Conservation (phyloP, 2,113 vertebrate species). For the Malurus elegans region DNA sequence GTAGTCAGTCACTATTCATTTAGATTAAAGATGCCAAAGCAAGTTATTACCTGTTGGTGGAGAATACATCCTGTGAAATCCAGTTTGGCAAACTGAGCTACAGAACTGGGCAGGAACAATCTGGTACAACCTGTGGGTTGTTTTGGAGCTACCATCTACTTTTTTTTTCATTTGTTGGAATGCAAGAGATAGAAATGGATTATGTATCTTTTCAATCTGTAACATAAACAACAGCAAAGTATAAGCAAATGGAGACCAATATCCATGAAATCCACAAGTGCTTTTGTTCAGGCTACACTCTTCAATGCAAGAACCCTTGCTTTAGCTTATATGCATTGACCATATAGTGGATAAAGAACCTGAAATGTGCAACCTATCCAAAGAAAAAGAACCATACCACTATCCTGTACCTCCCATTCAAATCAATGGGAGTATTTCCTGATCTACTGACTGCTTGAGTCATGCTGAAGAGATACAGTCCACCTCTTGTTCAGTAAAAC, state of each 20-base stretch:
- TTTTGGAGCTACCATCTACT: background rate
- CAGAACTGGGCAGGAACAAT: constrained; percentile 79
- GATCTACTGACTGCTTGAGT: background rate
- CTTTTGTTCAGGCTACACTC: background rate
- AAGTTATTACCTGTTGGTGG: constrained; percentile 72
- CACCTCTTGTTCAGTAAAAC: background rate
- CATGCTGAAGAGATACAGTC: background rate
- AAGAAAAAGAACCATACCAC: background rate
- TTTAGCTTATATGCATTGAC: background rate
- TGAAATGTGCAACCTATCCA: background rate
- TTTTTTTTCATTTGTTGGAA: constrained; percentile 73
- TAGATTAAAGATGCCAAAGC: background rate
- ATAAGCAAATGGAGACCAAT: background rate
- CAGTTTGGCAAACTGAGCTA: constrained; percentile 71
- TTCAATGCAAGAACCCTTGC: background rate
- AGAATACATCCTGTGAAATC: constrained; percentile 82
- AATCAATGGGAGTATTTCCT: background rate
- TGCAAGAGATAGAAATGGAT: constrained; percentile 60
- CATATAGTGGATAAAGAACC: background rate
- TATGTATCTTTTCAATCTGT: constrained; percentile 81
- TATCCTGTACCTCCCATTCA: background rate
- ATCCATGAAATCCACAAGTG: background rate
- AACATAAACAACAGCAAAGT: background rate
- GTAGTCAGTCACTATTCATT: background rate
- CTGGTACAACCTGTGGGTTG: constrained; percentile 72